Conservation (phyloP, 2,113 vertebrate genomes). For the Jaculus jaculus region DNA sequence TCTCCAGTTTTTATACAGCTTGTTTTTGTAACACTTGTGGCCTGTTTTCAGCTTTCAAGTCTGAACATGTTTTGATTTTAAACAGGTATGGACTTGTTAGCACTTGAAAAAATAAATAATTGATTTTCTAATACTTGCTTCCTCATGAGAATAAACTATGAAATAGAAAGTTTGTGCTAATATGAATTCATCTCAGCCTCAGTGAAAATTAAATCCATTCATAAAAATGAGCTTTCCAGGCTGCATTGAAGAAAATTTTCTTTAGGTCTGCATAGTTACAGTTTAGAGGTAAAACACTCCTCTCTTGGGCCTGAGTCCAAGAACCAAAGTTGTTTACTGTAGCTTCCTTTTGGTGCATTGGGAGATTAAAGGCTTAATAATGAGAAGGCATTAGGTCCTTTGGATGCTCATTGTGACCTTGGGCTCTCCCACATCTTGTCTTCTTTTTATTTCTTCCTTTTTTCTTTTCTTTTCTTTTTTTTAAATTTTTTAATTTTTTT, state of each 20-base stretch:
- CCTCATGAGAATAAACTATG: constrained; percentile 28
- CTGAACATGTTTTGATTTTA: constrained; percentile 67
- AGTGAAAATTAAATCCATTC: constrained; percentile 26
- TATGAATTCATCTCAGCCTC: constrained; percentile 31
- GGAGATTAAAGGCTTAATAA: not conserved
- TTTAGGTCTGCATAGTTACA: not conserved
- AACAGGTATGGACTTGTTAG: constrained; percentile 57
- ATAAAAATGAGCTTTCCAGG: not conserved
- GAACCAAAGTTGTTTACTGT: not conserved
- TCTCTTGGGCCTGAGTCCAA: not conserved
- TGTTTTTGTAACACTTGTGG: constrained; percentile 41
- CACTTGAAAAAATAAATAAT: constrained; percentile 52
- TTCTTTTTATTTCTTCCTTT: not conserved
- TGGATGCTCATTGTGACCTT: not conserved
- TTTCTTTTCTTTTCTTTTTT: not conserved
- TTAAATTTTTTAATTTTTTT: not conserved
- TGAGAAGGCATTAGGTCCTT: not conserved
- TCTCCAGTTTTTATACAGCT: constrained; percentile 47
- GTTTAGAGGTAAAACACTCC: not conserved
- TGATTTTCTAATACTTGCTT: constrained; percentile 56
- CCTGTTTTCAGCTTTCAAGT: constrained; percentile 55
- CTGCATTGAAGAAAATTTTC: not conserved
- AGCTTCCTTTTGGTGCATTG: not conserved
- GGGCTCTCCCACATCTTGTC: not conserved
- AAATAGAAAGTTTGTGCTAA: constrained; percentile 35